A percentile compares a stretch with the other conserved stretches of the same genome.
Conservation (phyloP, 2,797 vertebrate genomes). For the Syndactyla subalaris region DNA sequence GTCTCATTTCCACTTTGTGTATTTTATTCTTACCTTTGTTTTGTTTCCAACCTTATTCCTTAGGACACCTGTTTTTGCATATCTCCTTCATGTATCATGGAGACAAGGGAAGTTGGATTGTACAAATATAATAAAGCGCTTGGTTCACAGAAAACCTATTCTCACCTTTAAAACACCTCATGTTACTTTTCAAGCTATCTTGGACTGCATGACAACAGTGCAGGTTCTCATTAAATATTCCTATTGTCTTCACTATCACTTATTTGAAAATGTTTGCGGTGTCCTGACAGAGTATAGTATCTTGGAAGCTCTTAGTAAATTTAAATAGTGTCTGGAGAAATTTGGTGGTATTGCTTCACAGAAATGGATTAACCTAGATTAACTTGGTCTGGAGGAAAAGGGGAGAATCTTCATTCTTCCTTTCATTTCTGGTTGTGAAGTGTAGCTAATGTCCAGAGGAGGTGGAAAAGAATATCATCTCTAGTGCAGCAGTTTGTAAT, state of each 20-base stretch:
- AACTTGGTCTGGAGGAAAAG: background rate
- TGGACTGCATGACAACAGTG: background rate
- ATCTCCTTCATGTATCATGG: background rate
- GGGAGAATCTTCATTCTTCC: background rate
- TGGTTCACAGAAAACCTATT: background rate
- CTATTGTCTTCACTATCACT: background rate
- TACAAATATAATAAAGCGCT: background rate
- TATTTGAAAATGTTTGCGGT: background rate
- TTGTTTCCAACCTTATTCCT: background rate
- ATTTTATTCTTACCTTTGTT: background rate
- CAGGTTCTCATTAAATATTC: background rate
- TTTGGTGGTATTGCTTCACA: background rate
- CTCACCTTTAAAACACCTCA: background rate
- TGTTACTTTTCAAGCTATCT: background rate
- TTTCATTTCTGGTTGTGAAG: background rate
- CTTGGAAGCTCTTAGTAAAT: background rate
- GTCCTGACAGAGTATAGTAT: background rate
- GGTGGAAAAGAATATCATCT: background rate
- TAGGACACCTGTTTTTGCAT: background rate
- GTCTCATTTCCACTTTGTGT: background rate
- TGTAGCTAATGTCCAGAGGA: background rate
- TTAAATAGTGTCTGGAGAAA: background rate
- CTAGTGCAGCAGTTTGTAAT: background rate
- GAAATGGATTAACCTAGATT: background rate
- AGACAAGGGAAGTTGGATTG: background rate